Base-by-base conservation (phyloP, 1,140 invertebrate species). In the Melanaphis sacchari region DNA sequence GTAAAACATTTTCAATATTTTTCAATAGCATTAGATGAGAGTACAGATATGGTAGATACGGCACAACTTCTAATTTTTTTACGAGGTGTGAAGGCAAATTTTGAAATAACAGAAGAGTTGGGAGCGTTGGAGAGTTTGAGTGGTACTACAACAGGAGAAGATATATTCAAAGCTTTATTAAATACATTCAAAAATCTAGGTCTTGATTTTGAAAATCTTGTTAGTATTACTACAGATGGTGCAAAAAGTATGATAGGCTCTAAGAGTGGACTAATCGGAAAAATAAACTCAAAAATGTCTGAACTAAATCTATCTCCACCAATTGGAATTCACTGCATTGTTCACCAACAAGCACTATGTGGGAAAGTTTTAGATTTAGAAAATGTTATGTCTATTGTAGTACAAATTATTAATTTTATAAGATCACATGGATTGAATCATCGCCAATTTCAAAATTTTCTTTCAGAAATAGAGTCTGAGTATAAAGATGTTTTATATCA, bases 391-490 rank as follows among this genome's bases (percentile, higher is more conserved):
- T 85, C 38, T 85, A 85, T 85, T 85, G 40, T 85, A 85, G 82
- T 85, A 85, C 82, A 85, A 85, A 41, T 85, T 85, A 85, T 85
- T 85, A 85, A 85, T 85, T 85, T 85, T 85, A 85, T 85, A 85
- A 85, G 40, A 43, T 85, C 82, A 85, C 82, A 43, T 85, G 82
- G 40, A 85, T 85, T 85, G 82, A 85, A 85, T 85, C 82, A 85
- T 85, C 82, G 82, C 40, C 22, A 85, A 85, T 85, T 85, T 85
- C 82, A 84, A 84, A 84, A 84, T 84, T 84, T 84, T 84, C 82
- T 84, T 54, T 24, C 24, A 26, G 22, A 54, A 54, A 46, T 46
- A 54, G 52, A 54, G 22, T 54, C 52, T 54, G 22, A 46, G 52
- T 54, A 54, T 54, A 54, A 54, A 54, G 52, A 54, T 54, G 52